These are phyloP conservation scores for Beroe forskalii DNA, from an alignment of 37 sponge, comb jelly and placozoan genomes.

Conservation along the genomic window DNA sequence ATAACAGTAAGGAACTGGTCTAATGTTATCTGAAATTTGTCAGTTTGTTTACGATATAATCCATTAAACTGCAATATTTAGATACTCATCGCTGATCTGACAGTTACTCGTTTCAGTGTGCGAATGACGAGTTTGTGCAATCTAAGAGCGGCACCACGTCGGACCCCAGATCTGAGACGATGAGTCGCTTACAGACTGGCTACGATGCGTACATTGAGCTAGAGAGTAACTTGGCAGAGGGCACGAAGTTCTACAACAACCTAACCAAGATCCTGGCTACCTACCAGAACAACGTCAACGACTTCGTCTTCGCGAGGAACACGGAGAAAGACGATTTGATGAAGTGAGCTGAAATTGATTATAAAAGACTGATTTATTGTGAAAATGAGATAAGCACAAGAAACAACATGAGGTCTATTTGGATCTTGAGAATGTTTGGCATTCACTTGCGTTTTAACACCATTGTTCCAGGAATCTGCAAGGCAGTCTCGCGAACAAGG, in stretches of 20 bases:
- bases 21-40: too few species aligned
- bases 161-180: conserved; percentile 66
- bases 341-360: too few species aligned
- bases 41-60: too few species aligned
- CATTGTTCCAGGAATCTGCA: background rate
- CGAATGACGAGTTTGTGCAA: conserved; percentile 50
- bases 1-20: conserved; percentile 32
- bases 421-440: too few species aligned
- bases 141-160: background rate
- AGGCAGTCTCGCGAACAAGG: conserved; percentile 16
- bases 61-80: too few species aligned
- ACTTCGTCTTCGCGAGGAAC: conserved; percentile 85
- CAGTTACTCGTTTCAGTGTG: background rate
- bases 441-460: too few species aligned
- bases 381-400: too few species aligned
- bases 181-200: conserved; percentile 78
- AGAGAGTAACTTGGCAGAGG: conserved; percentile 77
- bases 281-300: conserved; percentile 82
- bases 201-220: conserved; percentile 87
- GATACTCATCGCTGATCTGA: too few species aligned
- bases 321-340: conserved; percentile 93
- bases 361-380: too few species aligned
- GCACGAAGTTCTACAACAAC: conserved; percentile 92
- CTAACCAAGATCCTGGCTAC: conserved; percentile 86
- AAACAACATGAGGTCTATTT: too few species aligned